Evolutionary conservation across 2,797 vertebrate genomes (phyloP), one percentile per base, ranked within the genome.

Genomic region (Lagothrix lagotricha): DNA sequence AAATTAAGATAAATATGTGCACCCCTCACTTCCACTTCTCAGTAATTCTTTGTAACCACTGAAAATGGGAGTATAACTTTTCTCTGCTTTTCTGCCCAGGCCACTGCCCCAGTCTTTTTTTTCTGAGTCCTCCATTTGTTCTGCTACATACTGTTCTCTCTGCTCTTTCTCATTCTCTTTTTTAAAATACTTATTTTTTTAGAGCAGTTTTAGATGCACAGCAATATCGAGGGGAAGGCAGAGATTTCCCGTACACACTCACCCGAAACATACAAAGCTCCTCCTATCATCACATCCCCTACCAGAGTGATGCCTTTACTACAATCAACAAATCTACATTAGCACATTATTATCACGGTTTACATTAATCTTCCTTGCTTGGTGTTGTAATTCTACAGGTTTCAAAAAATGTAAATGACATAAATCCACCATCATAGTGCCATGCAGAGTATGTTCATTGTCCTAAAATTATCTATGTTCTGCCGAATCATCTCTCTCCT

Each of bases 11-110:
- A 64, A 50, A 44, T 0, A 1, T 2, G 15, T n/a, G 13, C 7
- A 54, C 0, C 2, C 58, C 15, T n/a, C 3, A 1, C 30, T 76
- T 54, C 36, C 7, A 52, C 4, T 11, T 4, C 7, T 33, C 12
- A 7, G 20, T 81, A 52, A 28, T 26, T 81, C 80, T 61, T 76
- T 76, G 48, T 58, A 54, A 50, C 24, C 5, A 4, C 2, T 36
- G 39, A 48, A 82, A 73, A 79, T 28, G 15, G 30, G 10, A 41
- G 22, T 58, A 50, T 9, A 76, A 17, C 5, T 73, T 15, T 75
- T 48, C 48, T 57, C 17, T 39, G 22, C 14, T 75, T 84, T 72
- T 83, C 54, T 58, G 4, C 89, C 39, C 14, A 24, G 19, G 10
- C 30, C 28, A 10, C 24, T 33, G 9, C 22, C 12, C 46, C 52